phyloP scores from a whole-genome alignment of 2,113 vertebrate species.

The Meleagris gallopavo region DNA sequence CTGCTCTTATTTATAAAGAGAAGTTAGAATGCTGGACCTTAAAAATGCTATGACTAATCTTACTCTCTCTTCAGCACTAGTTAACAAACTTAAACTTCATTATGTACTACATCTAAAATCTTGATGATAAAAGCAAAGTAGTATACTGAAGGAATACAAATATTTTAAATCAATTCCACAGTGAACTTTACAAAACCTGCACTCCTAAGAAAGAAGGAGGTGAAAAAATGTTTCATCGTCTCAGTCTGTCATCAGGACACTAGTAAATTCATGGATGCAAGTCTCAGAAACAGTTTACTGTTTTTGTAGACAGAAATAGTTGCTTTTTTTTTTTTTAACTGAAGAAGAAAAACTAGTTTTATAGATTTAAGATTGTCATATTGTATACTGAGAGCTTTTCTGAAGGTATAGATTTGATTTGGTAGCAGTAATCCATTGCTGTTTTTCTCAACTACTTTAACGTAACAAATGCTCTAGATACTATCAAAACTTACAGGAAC shows the following conservation, averaged over 20 bases:
- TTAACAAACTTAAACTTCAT: background rate
- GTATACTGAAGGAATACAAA: background rate
- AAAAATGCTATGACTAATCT: background rate
- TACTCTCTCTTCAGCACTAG: background rate
- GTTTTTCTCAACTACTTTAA: background rate
- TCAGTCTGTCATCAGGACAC: background rate
- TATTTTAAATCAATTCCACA: background rate
- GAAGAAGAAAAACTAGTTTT: background rate
- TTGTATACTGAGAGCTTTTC: background rate
- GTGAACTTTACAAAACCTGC: background rate
- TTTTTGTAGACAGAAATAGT: background rate
- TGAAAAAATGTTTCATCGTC: background rate
- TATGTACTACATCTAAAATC: background rate
- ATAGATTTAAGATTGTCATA: accelerated
- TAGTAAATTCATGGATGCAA: background rate
- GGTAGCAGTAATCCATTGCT: accelerated
- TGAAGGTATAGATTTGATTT: background rate
- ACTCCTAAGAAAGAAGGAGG: accelerated
- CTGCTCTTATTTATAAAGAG: background rate
- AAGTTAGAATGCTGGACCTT: background rate
- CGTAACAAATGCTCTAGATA: background rate
- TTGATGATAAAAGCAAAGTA: background rate
- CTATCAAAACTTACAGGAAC: background rate
- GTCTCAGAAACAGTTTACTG: background rate
- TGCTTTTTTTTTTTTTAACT: background rate